Base-by-base conservation (phyloP, 2,888 invertebrate species). In the Pollenia labialis region DNA sequence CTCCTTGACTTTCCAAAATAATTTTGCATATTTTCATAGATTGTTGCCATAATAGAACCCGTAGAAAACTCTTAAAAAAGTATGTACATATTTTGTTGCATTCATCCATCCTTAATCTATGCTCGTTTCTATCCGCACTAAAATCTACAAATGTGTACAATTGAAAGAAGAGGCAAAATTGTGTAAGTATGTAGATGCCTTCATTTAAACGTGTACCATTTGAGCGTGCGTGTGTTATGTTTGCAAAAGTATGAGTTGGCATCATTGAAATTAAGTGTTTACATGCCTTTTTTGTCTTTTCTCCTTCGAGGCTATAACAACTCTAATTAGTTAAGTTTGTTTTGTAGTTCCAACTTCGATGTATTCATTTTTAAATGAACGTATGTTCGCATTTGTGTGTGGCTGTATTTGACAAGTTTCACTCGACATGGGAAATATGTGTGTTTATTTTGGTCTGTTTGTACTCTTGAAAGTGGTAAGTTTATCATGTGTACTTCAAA, bases 241-340 rank as follows among this genome's bases (percentile, higher is more conserved):
- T 32, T 68, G 44, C 46, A 46, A 48, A 64, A 60, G 69, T 62
- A 62, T 72, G 62, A 75, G 69, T 86, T 83, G 72, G 68, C 71
- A 80, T 80, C 75, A 83, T 82, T 82, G 82, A 54, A 74, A 79
- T 82, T 80, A 80, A 83, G 86, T 83, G 79, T 86, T 86, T 86
- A 80, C 86, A 83, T 86, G 80, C 79, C 75, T 80, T 86, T 82
- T 82, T 86, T 86, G 75, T 80, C 79, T 86, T 75, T 58, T 52
- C 83, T 80, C 80, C 82, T 86, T 56, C 23, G 76, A 64, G 86
- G 80, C 71, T 76, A 81, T 76, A 83, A 76, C 76, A 87, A 83
- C 80, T 87, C 80, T 83, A 87, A 87, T 87, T 87, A 87, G 86
- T 84, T 83, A 87, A 87, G 86, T 87, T 86, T 87, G 72, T 84